phyloP scores from a whole-genome alignment of 2,797 vertebrate species.

The Melanotaenia boesemani region DNA sequence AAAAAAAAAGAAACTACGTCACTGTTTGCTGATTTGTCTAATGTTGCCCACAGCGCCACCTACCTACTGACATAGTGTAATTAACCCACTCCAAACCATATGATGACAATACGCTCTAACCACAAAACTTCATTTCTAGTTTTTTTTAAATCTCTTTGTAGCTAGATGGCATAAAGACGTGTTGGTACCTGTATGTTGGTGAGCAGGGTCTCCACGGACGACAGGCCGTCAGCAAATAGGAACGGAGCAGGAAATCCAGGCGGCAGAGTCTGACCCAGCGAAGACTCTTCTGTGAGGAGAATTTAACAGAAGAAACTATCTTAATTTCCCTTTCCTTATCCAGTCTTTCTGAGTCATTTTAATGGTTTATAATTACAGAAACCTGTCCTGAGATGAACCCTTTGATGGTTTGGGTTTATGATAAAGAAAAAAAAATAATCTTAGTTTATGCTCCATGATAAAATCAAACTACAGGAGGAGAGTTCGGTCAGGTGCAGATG shows the following conservation, averaged over 20 bases:
- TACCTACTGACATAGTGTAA: not conserved
- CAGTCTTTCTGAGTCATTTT: not conserved
- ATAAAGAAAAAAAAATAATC: too few species aligned
- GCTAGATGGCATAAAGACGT: not conserved
- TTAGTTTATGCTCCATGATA: too few species aligned
- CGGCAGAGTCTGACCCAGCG: constrained; percentile 87
- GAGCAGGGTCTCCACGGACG: constrained; percentile 94
- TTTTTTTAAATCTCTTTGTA: not conserved
- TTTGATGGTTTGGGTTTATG: too few species aligned
- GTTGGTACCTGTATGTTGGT: constrained; percentile 93
- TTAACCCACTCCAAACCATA: too few species aligned
- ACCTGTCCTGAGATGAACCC: not conserved
- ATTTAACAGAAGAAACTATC: not conserved
- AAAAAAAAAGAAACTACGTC: not conserved
- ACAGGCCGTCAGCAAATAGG: constrained; percentile 92
- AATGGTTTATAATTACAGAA: too few species aligned
- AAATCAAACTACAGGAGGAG: too few species aligned
- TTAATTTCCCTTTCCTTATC: not conserved
- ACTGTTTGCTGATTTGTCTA: not conserved
- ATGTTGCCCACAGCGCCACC: not conserved
- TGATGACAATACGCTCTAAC: too few species aligned
- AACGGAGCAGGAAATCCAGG: constrained; percentile 91
- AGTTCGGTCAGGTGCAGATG: too few species aligned
- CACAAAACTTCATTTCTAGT: too few species aligned
- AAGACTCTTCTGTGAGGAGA: constrained; percentile 83